Base-by-base conservation (phyloP, 2,888 invertebrate species). In the Drepanosiphum platanoidis region DNA sequence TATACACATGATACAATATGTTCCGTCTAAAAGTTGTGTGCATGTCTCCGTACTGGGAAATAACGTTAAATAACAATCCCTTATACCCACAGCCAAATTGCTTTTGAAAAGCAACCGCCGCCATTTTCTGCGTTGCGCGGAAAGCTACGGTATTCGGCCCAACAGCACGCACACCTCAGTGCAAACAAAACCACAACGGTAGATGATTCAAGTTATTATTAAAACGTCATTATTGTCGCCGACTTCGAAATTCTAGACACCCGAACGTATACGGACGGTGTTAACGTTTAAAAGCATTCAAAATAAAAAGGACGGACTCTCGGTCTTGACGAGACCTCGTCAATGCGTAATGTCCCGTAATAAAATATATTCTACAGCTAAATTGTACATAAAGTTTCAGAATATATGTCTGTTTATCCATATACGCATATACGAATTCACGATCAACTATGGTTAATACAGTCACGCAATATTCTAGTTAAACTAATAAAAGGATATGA, bases 181-280 rank as follows among this genome's bases (percentile, higher is more conserved):
- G 30, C 64, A 78, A 78, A 78, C 39, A 78, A 78, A 64, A 64
- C 61, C 64, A 64, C 18, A 58, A 34, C 30, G 13, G 8, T n/a
- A 18, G 42, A 64, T 42, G 42, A 64, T 42, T 79, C 13, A 15
- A 68, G 64, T 68, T 68, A 68, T 79, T 68, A 79, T 79, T 79
- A 79, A 79, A 79, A 79, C 34, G 46, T 68, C 79, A 52, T 79
- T 68, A 79, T n/a, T 79, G 68, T 68, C 34, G 68, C 46, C 9
- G 9, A 68, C 22, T 64, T 68, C 9, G 0, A 32, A 66, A 68
- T 68, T 36, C 46, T 22, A 52, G 74, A 68, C 30, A 64, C 30
- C 11, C 9, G 11, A 27, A 46, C 46, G 13, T 15, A 4, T 4
- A 46, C 22, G 52, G 30, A 27, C 1, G 7, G 4, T 61, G 64